Evolutionary conservation across 2,888 invertebrate genomes (phyloP), one percentile per base, ranked within the genome.

Genomic region (Encarsia formosa): DNA sequence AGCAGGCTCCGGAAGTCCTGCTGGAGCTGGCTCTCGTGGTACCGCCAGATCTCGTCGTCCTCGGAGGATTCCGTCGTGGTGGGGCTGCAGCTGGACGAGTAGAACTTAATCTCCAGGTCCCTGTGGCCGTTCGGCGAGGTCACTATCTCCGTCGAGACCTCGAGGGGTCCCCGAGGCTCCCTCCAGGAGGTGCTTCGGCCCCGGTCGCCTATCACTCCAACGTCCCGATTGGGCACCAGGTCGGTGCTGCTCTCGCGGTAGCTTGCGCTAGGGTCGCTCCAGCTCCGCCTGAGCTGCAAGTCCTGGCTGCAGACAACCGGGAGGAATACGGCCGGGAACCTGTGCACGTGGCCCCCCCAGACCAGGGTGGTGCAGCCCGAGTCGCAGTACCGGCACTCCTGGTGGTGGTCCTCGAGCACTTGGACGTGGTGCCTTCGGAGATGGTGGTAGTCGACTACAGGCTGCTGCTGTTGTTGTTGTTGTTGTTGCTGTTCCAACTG

Each of bases 101-200:
- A 87, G 74, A 88, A 84, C 71, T 85, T 86, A 63, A 88, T 88
- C 76, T 88, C 87, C 69, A 88, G 76, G 74, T 87, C 88, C 55
- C 87, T 79, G 69, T 87, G 87, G 39, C 87, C 87, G 68, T 87
- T 86, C 61, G 83, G 81, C 38, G 87, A 87, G 22, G 87, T 87
- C 60, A 88, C 86, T 62, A 88, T 88, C 67, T 87, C 85, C 29
- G 87, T 86, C 26, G 86, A 86, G 52, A 87, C 86, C 71, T 86
- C 85, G 63, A 87, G 75, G 37, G 79, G 78, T 43, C 78, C 76
- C 2, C 71, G 68, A 18, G 62, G 18, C n/a, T 69, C 67, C 23
- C 68, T 65, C 70, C 70, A 70, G 19, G 69, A 63, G 44, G 67
- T 66, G 5, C 57, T 49, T 52, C 63, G 69, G 15, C 72, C 69